Base-by-base conservation (phyloP, 2,888 invertebrate genomes). In the Xanthorhoe spadicearia region DNA sequence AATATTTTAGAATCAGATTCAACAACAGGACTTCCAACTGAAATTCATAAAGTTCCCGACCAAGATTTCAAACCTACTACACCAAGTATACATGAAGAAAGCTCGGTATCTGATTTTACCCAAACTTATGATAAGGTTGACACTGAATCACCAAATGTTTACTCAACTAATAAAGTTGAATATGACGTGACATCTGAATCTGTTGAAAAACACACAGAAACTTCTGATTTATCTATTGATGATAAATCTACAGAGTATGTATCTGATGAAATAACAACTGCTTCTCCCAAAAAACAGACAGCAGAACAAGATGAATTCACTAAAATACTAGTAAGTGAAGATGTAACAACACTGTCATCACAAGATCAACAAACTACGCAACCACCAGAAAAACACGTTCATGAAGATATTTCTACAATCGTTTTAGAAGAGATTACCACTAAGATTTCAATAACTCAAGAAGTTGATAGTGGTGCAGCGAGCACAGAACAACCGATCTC, bases 81-180 rank as follows among this genome's bases (percentile, higher is more conserved):
- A 17, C 6, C 48, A 53, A 53, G 18, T 18, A 61, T 60, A 23
- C 49, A 52, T n/a, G 50, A 52, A 58, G 54, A 61, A 32, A 61
- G 17, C 17, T 4, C 32, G 4, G 23, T 28, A 54, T 43, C 64
- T 13, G 43, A 18, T 51, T 17, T 59, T 53, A 65, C 61, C 7
- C 57, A 64, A 49, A 9, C 38, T 17, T 51, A 35, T 23, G 32
- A 68, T 67, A 58, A 66, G 35, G 61, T 64, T 59, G 64, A 70
- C 5, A 73, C 71, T 18, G 68, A 67, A 61, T 28, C 35, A 46
- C 19, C 52, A 8, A 54, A 48, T 28, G 28, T 49, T 38, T 15
- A 55, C 19, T n/a, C 28, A 13, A 63, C 35, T 59, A 55, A 60
- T 2, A 66, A 60, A 61, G n/a, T 50, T 7, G 19, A 58, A 15